phyloP scores from a whole-genome alignment of 37 sponge, comb jelly and placozoan species.

The Spongilla lacustris region DNA sequence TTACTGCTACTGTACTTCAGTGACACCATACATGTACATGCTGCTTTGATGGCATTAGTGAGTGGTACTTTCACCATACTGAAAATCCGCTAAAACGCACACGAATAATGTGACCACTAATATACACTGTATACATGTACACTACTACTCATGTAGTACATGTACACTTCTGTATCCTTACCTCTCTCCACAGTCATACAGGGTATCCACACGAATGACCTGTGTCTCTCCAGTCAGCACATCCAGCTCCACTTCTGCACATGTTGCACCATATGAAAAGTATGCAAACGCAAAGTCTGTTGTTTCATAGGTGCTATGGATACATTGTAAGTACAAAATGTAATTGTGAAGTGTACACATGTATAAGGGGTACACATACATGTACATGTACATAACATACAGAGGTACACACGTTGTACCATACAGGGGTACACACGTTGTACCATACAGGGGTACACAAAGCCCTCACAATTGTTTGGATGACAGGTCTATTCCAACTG shows the following conservation, averaged over 20 bases:
- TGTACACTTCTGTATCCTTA: neutral
- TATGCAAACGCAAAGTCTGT: constrained; percentile 39
- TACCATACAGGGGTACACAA: neutral
- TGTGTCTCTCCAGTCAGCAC: constrained; percentile 78
- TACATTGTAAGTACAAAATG: too few species aligned
- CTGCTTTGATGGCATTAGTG: too few species aligned
- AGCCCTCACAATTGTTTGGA: constrained; percentile 37
- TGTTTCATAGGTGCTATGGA: constrained; percentile 38
- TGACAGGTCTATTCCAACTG: constrained; percentile 58
- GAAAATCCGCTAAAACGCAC: too few species aligned
- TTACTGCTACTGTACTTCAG: too few species aligned
- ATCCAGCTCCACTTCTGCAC: constrained; percentile 78
- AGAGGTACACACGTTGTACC: neutral
- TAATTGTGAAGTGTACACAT: too few species aligned
- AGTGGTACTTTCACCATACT: too few species aligned
- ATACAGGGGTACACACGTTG: neutral
- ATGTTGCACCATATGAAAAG: constrained; percentile 63
- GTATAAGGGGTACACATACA: neutral
- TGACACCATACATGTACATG: too few species aligned
- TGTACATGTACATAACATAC: neutral
- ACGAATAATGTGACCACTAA: too few species aligned
- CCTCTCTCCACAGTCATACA: constrained; percentile 90
- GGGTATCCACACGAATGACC: constrained; percentile 73
- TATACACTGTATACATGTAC: too few species aligned
- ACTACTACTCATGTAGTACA: too few species aligned